Evolutionary conservation across 2,797 vertebrate genomes (phyloP), one percentile per base, ranked within the genome.

Genomic region (Hydrocynus forskahlii): DNA sequence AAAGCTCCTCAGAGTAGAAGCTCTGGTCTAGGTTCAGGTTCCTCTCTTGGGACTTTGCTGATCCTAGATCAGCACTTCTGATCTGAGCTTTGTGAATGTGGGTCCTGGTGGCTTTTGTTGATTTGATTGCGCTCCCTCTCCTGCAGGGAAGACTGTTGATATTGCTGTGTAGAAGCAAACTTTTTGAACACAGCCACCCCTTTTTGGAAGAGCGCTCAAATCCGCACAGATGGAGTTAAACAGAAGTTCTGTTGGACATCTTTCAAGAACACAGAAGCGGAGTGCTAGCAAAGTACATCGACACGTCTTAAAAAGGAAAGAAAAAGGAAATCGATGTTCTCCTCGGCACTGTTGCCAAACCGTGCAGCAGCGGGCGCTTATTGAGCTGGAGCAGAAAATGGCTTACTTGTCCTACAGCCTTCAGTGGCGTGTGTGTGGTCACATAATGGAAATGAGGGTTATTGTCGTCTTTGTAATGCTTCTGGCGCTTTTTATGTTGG

Each of bases 291-390:
- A 77, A 80, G 60, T 57, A 66, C 57, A 67, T 57, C 59, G 54
- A 38, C 21, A 59, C 7, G 8, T 59, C 75, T 77, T 72, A 77
- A 81, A 77, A 77, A 63, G 74, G 57, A 69, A 77, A 81, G 80
- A 71, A 71, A 57, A 79, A 76, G 84, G 81, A 87, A 78, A 86
- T 62, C 82, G 63, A 84, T 82, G 79, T 13, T 84, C 83, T 70
- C 81, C 79, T 88, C 83, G 85, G 90, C 86, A 79, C 89, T 84
- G 85, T 87, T 76, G 84, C 52, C 74, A 76, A 81, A 84, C 85
- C 78, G 5, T 57, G 63, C 74, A 23, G 64, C 84, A 76, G 68
- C 75, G 66, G 57, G 21, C 68, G 55, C 76, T 81, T 79, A 81
- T 74, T 74, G 76, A 77, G 64, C 82, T 71, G 71, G 72, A 75